These are phyloP conservation scores for Ferdinandea cuprea DNA, from an alignment of 2,888 invertebrate genomes.

Conservation along the genomic window DNA sequence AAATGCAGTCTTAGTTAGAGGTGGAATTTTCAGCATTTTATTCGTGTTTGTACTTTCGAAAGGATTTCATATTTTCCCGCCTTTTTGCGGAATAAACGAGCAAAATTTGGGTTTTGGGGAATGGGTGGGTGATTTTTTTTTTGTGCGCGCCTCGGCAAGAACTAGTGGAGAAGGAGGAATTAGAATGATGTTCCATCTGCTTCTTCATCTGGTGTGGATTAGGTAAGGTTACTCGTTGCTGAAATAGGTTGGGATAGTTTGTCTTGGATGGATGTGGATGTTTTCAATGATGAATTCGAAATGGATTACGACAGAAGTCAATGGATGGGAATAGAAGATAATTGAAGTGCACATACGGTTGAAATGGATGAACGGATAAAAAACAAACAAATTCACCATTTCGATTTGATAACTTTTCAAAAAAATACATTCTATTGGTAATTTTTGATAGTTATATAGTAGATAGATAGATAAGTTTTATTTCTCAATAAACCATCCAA, in stretches of 20 bases:
- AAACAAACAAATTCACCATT: too few relatives aligned
- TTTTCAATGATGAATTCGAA: neutral
- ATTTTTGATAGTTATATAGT: too few relatives aligned
- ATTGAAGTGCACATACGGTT: too few relatives aligned
- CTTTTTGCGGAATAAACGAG: neutral
- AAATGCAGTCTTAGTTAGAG: neutral
- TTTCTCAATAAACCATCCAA: too few relatives aligned
- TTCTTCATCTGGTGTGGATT: conserved; percentile 7
- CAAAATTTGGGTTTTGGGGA: conserved; percentile 40
- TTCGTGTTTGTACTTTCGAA: neutral
- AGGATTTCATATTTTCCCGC: conserved; percentile 3
- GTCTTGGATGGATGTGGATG: neutral
- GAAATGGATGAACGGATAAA: too few relatives aligned
- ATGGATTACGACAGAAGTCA: too few relatives aligned
- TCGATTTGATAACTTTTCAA: too few relatives aligned
- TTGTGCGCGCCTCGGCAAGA: conserved; percentile 39
- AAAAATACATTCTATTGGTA: too few relatives aligned
- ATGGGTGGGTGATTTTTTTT: conserved; percentile 17
- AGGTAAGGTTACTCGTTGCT: conserved; percentile 16
- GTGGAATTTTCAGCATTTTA: neutral
- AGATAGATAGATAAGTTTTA: too few relatives aligned
- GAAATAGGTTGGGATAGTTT: neutral
- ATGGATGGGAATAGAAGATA: too few relatives aligned
- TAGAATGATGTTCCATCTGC: conserved; percentile 5
- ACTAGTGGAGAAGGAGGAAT: conserved; percentile 39